Evolutionary conservation across 2,113 vertebrate genomes (phyloP).

Genomic region (Megalops atlanticus): DNA sequence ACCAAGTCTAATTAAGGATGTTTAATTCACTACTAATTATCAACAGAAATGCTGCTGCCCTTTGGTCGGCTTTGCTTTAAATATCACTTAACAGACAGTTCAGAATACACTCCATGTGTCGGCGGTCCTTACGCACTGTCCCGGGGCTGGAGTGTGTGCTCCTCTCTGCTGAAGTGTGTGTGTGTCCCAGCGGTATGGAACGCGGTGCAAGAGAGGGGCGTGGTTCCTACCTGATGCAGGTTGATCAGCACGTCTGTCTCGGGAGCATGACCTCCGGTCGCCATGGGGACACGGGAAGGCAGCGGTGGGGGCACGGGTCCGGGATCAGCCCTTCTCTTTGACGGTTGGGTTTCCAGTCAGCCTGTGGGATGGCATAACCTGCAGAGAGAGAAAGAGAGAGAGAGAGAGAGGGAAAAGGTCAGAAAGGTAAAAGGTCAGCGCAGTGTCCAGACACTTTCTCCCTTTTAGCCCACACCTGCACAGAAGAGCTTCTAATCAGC

Average conservation of each 20-base stretch:
- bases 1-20: slow-evolving; percentile 36
- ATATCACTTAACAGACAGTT: slow-evolving; percentile 24
- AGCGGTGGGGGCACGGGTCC: slow-evolving; percentile 54
- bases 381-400: slow-evolving; percentile 51
- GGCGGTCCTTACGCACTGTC: not conserved
- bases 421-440: too few relatives aligned
- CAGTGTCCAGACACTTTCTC: too few relatives aligned
- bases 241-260: slow-evolving; percentile 77
- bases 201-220: not conserved
- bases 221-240: slow-evolving; percentile 76
- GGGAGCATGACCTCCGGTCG: slow-evolving; percentile 80
- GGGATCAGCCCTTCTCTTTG: slow-evolving; percentile 90
- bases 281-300: slow-evolving; percentile 76
- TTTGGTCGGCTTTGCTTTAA: not conserved
- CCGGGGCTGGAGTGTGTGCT: not conserved
- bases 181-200: not conserved
- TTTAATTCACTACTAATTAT: slow-evolving; percentile 32
- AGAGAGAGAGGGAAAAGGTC: too few relatives aligned
- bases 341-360: slow-evolving; percentile 80
- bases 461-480: too few relatives aligned
- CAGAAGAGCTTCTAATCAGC: too few relatives aligned
- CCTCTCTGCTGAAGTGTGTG: not conserved
- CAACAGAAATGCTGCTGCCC: not conserved
- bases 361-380: slow-evolving; percentile 89
- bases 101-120: not conserved